Evolutionary conservation across 2,797 vertebrate genomes (phyloP).

Genomic region (Muscicapa striata): DNA sequence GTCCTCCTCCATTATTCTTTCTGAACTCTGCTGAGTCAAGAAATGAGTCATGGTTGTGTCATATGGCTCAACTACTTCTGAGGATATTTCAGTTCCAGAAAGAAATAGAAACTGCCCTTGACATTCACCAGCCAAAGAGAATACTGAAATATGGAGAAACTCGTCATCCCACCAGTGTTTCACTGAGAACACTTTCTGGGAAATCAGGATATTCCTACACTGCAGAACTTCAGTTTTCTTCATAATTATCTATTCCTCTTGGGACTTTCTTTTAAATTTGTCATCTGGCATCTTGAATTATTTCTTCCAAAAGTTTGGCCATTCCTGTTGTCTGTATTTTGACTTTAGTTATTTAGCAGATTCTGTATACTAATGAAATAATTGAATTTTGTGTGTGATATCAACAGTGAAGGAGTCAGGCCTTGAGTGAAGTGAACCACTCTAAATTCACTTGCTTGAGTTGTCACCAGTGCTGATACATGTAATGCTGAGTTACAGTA

Average conservation of each 20-base stretch:
- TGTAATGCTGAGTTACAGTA: background rate
- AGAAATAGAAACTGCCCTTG: background rate
- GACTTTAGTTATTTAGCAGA: background rate
- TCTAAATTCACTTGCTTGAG: conserved; percentile 11
- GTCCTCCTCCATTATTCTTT: conserved; percentile 12
- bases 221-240: background rate
- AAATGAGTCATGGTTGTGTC: conserved; percentile 48
- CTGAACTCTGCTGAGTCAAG: conserved; percentile 40
- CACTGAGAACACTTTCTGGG: background rate
- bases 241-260: background rate
- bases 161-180: background rate
- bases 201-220: background rate
- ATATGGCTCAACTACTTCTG: conserved; percentile 18
- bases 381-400: background rate
- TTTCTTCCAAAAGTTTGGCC: background rate
- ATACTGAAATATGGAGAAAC: background rate
- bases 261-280: background rate
- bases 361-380: background rate
- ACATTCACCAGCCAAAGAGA: background rate
- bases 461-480: background rate
- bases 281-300: background rate
- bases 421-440: background rate
- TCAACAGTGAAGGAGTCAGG: background rate
- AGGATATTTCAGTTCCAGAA: background rate
- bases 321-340: background rate